A percentile compares a stretch with the other conserved stretches of the same genome.
Conservation (phyloP, 2,888 invertebrate genomes). For the Adelphocoris suturalis region DNA sequence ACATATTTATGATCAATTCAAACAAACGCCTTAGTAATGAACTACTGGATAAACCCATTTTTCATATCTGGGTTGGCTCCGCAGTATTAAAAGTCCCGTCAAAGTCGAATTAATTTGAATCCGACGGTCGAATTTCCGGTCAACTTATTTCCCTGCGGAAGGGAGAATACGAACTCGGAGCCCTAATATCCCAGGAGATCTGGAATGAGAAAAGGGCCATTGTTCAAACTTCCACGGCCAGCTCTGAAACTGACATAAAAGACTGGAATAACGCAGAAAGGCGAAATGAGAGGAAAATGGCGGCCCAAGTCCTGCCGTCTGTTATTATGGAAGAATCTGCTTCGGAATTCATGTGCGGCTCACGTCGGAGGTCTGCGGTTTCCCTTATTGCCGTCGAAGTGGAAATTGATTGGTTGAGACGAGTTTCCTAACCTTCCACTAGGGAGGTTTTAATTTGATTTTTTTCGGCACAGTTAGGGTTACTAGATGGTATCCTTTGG, state of each 20-base stretch:
- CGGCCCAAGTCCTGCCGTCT: neutral
- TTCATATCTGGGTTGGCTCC: too few species aligned
- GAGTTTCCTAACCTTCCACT: neutral
- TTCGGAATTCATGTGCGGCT: neutral
- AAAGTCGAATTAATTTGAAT: neutral
- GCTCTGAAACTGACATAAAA: constrained; percentile 8
- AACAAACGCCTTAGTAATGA: too few species aligned
- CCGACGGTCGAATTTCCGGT: neutral
- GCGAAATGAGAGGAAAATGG: neutral
- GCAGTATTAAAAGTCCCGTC: too few species aligned
- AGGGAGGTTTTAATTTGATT: neutral
- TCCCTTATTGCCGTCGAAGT: constrained; percentile 25
- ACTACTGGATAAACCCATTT: too few species aligned
- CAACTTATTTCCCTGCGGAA: neutral
- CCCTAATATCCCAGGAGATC: neutral
- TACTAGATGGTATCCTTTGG: too few species aligned
- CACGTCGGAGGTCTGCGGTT: neutral
- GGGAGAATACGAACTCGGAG: neutral
- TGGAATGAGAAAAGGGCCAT: neutral
- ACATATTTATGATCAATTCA: too few species aligned
- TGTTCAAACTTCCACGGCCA: constrained; percentile 6
- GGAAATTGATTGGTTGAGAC: constrained; percentile 7
- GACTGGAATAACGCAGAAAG: constrained; percentile 11
- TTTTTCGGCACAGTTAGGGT: neutral
- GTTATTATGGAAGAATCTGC: neutral